phyloP scores from a whole-genome alignment of 2,113 vertebrate genomes.

The Psittacara wagleri region DNA sequence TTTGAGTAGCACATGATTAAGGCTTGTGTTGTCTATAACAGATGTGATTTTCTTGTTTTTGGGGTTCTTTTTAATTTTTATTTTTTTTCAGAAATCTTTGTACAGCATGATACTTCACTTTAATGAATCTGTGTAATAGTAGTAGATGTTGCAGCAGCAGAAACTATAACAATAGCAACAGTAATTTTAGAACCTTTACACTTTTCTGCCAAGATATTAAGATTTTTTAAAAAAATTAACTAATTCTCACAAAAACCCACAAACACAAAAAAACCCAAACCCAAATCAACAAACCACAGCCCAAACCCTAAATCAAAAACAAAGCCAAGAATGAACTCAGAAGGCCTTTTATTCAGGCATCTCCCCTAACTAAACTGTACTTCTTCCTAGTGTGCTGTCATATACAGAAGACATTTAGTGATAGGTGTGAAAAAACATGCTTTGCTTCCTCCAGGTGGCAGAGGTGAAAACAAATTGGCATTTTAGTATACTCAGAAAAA shows the following conservation, averaged over 20 bases:
- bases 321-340: background rate
- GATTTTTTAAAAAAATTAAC: background rate
- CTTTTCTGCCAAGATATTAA: background rate
- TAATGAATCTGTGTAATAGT: background rate
- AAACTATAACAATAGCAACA: background rate
- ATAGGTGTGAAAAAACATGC: background rate
- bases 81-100: background rate
- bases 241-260: background rate
- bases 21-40: background rate
- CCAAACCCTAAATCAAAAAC: background rate
- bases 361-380: background rate
- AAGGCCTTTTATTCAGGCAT: background rate
- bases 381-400: background rate
- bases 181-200: background rate
- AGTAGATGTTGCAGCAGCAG: background rate
- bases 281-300: background rate
- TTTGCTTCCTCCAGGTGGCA: background rate
- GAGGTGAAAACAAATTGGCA: background rate
- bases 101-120: background rate
- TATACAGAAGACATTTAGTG: background rate
- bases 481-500: background rate
- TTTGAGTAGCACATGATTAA: background rate
- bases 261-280: background rate
- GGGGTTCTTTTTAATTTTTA: background rate
- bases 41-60: background rate